Percentiles rank a stretch among this genome's conserved stretches.
Evolutionary conservation across 2,113 vertebrate genomes (phyloP).

Genomic region (Dinomys branickii): DNA sequence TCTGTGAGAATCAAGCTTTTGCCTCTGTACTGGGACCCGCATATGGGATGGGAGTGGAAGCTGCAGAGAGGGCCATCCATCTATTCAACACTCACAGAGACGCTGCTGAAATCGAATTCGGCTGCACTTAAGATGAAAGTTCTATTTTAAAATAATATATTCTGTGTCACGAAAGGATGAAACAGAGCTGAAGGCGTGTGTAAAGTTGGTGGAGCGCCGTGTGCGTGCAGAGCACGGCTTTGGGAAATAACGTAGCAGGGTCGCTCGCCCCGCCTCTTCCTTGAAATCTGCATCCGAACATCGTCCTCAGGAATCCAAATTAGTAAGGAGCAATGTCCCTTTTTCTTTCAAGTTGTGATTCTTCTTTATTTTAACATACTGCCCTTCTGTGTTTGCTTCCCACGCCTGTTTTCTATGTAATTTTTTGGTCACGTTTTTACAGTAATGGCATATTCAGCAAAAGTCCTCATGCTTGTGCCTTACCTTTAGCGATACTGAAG

Average conservation of each 20-base stretch:
- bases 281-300: neutral
- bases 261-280: neutral
- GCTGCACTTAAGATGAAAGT: neutral
- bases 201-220: neutral
- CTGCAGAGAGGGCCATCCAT: too few species aligned
- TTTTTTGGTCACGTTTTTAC: neutral
- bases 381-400: neutral
- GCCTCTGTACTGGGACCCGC: accelerated
- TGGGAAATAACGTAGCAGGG: neutral
- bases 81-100: neutral
- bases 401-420: neutral
- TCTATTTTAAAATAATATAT: neutral
- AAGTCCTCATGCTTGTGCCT: neutral
- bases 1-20: accelerated
- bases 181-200: neutral
- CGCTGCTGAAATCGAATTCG: neutral
- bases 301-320: neutral
- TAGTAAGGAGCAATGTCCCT: neutral
- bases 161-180: neutral
- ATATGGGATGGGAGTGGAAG: neutral
- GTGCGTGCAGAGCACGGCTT: neutral
- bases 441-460: neutral
- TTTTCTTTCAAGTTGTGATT: neutral
- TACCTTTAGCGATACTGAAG: neutral
- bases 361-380: neutral